phyloP scores from a whole-genome alignment of 2,113 vertebrate genomes.

The Neomonachus schauinslandi region DNA sequence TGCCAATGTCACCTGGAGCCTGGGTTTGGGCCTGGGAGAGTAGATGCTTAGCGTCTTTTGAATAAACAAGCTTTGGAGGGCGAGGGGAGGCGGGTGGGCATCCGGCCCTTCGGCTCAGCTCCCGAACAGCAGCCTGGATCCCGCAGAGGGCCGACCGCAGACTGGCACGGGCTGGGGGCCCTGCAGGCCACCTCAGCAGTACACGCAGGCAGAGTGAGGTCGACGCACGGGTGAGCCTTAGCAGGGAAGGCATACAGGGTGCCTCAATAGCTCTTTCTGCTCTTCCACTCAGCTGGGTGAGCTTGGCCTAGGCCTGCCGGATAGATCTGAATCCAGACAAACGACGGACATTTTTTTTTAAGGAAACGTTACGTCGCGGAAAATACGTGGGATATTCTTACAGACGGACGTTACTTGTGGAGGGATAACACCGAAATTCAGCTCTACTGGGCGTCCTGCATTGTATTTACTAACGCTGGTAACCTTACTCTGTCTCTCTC shows the following conservation, averaged over 20 bases:
- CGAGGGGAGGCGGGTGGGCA: neutral
- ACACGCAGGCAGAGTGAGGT: neutral
- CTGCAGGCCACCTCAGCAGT: neutral
- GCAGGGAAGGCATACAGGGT: neutral
- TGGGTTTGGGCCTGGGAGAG: neutral
- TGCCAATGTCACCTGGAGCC: neutral
- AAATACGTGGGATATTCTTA: neutral
- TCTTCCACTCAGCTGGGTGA: neutral
- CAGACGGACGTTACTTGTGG: neutral
- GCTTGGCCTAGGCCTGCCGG: neutral
- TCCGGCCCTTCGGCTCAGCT: neutral
- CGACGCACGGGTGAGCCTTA: neutral
- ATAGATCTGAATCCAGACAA: neutral
- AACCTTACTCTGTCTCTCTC: neutral
- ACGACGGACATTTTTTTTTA: neutral
- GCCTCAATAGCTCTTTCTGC: neutral
- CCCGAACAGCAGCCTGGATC: neutral
- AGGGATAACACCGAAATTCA: neutral
- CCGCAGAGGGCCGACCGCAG: neutral
- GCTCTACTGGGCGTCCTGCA: neutral
- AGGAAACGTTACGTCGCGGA: neutral
- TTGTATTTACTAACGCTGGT: slow-evolving; percentile 9
- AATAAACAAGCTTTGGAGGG: neutral
- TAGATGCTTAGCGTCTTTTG: neutral
- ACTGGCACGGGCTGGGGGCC: neutral